Percentiles rank a stretch among this genome's conserved stretches.
These are phyloP conservation scores for Drosophila siamana DNA, from an alignment of 2,888 invertebrate species.

Conservation along the genomic window DNA sequence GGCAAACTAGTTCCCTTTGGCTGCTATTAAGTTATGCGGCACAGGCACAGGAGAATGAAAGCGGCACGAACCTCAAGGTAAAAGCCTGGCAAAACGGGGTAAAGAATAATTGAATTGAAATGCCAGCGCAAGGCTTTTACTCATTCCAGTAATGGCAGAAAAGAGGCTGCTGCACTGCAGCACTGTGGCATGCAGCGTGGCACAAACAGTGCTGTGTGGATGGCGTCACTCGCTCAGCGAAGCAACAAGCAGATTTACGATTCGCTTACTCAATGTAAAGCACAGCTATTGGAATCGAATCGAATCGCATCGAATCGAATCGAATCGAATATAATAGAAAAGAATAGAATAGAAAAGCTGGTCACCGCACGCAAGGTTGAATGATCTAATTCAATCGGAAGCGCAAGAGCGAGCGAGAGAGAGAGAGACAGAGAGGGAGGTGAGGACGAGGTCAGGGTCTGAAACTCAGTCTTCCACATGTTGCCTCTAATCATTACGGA, in stretches of 20 bases:
- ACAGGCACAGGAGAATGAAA: conserved; percentile 8
- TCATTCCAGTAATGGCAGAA: conserved; percentile 19
- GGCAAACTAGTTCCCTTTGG: conserved; percentile 43
- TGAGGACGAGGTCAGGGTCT: neutral
- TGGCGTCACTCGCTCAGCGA: conserved; percentile 17
- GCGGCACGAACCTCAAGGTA: conserved; percentile 27
- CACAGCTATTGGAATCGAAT: neutral
- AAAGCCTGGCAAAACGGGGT: conserved; percentile 19
- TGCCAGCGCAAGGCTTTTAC: conserved; percentile 39
- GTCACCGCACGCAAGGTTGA: conserved; percentile 39
- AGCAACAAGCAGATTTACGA: conserved; percentile 57
- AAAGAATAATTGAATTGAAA: conserved; percentile 53
- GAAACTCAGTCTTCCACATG: conserved; percentile 68
- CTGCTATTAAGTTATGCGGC: conserved; percentile 65
- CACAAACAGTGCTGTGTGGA: conserved; percentile 12
- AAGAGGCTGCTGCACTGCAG: neutral
- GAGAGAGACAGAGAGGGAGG: neutral
- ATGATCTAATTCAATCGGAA: conserved; percentile 49
- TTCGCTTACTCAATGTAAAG: conserved; percentile 30
- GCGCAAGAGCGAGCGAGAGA: conserved; percentile 17
- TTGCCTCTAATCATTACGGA: conserved; percentile 75
- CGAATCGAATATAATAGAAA: neutral
- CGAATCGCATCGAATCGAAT: neutral
- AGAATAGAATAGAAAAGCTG: conserved; percentile 25
- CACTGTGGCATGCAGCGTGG: neutral